Evolutionary conservation across 1,140 invertebrate species (phyloP).

Genomic region (Leguminivora glycinivorella): DNA sequence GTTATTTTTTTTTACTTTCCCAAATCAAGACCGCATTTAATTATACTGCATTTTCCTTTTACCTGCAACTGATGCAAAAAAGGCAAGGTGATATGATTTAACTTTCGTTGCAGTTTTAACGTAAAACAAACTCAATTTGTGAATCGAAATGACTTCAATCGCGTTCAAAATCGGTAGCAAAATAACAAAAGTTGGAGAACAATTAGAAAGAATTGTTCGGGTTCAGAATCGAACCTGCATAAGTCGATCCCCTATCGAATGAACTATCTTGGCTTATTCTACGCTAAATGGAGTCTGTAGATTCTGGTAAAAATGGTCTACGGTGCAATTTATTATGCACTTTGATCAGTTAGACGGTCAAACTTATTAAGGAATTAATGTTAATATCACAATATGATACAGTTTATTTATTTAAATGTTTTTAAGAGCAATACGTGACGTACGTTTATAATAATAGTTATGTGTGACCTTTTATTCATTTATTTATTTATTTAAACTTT

Average conservation of each 20-base stretch:
- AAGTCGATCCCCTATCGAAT: neutral
- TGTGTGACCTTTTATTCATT: too few species aligned
- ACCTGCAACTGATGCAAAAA: neutral
- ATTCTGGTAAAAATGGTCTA: neutral
- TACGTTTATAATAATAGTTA: too few species aligned
- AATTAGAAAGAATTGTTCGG: slow-evolving; percentile 5
- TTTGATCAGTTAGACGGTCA: neutral
- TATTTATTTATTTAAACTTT: too few species aligned
- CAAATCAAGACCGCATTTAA: too few species aligned
- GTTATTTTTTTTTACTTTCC: too few species aligned
- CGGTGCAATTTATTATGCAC: neutral
- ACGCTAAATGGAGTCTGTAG: neutral
- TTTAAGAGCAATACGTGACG: too few species aligned
- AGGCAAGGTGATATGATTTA: neutral
- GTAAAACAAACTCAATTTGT: neutral
- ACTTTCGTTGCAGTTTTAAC: neutral
- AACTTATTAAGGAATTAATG: too few species aligned
- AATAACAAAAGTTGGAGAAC: neutral
- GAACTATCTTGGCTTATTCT: neutral
- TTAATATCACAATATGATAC: too few species aligned
- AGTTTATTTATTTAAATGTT: too few species aligned
- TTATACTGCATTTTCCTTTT: too few species aligned
- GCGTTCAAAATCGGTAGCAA: neutral
- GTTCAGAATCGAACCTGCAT: neutral
- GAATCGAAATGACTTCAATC: neutral